phyloP scores from a whole-genome alignment of 2,888 invertebrate species.

The Sinopyrophorus schimmeli region DNA sequence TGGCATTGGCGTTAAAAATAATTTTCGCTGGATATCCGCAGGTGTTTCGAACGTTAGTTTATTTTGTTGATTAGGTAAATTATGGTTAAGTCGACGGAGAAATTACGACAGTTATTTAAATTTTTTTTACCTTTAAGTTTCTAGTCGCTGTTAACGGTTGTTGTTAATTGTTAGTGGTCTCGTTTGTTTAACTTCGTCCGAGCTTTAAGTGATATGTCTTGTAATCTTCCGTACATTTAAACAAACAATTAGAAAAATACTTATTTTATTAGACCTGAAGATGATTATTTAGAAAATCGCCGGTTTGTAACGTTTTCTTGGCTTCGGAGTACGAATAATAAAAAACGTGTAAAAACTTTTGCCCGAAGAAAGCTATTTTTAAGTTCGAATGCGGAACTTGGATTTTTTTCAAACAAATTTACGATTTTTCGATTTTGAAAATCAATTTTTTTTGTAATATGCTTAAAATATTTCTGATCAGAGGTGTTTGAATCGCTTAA shows the following conservation, averaged over 20 bases:
- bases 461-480: too few relatives aligned
- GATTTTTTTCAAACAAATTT: too few relatives aligned
- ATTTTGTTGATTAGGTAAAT: constrained; percentile 22
- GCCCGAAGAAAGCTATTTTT: too few relatives aligned
- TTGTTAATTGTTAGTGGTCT: constrained; percentile 15
- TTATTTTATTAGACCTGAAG: too few relatives aligned
- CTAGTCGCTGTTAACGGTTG: constrained; percentile 19
- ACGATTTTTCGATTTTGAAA: too few relatives aligned
- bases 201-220: constrained; percentile 1
- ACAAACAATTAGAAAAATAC: too few relatives aligned
- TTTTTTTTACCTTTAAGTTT: constrained; percentile 7
- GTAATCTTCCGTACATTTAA: too few relatives aligned
- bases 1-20: constrained; percentile 3
- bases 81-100: constrained; percentile 11
- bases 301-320: not conserved
- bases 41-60: constrained; percentile 21
- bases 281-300: not conserved
- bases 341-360: too few relatives aligned
- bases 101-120: constrained; percentile 12
- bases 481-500: too few relatives aligned
- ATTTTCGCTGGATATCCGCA: constrained; percentile 16
- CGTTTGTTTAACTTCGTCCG: constrained; percentile 5
- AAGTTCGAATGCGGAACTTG: too few relatives aligned
- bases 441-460: too few relatives aligned
- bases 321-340: too few relatives aligned